Percentiles rank a stretch among this genome's conserved stretches.
Evolutionary conservation across 1,140 invertebrate genomes (phyloP).

Genomic region (Macrotrachela quadricornifera): DNA sequence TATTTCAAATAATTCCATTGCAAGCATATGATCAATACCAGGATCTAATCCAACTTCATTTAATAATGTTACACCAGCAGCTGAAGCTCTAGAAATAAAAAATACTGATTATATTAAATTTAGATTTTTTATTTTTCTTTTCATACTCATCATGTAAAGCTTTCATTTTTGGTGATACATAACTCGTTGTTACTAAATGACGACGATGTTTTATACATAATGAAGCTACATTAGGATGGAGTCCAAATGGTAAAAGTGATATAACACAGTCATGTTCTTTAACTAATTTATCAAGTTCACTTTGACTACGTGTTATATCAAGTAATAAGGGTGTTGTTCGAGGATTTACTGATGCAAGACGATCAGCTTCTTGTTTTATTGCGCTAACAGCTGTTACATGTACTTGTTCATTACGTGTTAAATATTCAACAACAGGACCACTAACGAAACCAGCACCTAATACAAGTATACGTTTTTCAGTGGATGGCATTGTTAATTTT

Average conservation of each 20-base stretch:
- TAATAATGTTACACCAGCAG: constrained; percentile 67
- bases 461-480: constrained; percentile 46
- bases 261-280: constrained; percentile 54
- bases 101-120: no score
- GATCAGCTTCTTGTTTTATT: constrained; percentile 6
- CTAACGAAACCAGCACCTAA: constrained; percentile 85
- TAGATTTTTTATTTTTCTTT: neutral
- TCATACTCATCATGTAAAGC: constrained; percentile 53
- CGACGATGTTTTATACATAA: constrained; percentile 60
- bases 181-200: constrained; percentile 90
- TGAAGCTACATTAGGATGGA: constrained; percentile 60
- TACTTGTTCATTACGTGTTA: constrained; percentile 53
- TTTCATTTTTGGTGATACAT: constrained; percentile 59
- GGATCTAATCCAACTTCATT: constrained; percentile 91
- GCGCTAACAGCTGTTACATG: constrained; percentile 44
- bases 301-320: constrained; percentile 47
- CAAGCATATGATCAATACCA: constrained; percentile 86
- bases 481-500: neutral
- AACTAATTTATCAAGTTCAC: constrained; percentile 48
- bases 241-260: constrained; percentile 63
- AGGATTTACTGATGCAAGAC: constrained; percentile 35
- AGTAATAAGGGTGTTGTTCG: constrained; percentile 59
- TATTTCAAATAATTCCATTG: constrained; percentile 86
- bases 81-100: constrained; percentile 41
- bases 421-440: constrained; percentile 73